Percentiles rank a stretch among this genome's conserved stretches.
Conservation (phyloP, 1,140 invertebrate genomes). For the Anoplophora glabripennis region DNA sequence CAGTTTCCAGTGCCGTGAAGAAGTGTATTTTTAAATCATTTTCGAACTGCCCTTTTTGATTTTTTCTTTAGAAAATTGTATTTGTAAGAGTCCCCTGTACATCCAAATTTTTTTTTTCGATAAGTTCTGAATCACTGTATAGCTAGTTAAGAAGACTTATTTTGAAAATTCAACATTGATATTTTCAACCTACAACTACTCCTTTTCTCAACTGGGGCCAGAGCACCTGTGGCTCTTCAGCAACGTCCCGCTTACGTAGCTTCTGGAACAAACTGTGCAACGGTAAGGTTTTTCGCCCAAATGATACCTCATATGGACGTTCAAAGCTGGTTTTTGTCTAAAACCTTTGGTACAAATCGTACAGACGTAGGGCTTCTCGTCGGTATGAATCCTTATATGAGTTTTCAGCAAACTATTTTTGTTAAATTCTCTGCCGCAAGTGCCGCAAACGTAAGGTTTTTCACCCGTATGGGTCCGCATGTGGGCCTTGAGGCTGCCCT, state of each 20-base stretch:
- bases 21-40: too few species aligned
- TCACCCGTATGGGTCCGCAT: constrained; percentile 27
- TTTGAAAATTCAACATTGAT: too few species aligned
- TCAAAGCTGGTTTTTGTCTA: constrained; percentile 12
- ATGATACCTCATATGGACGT: constrained; percentile 60
- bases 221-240: constrained; percentile 20
- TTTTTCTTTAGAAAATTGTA: too few species aligned
- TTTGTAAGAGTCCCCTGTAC: too few species aligned
- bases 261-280: constrained; percentile 37
- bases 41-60: too few species aligned
- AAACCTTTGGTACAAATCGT: constrained; percentile 51
- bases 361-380: constrained; percentile 45
- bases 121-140: too few species aligned
- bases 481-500: constrained; percentile 39
- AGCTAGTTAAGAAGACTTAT: too few species aligned
- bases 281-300: constrained; percentile 60
- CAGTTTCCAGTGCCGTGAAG: too few species aligned
- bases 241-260: constrained; percentile 36
- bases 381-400: constrained; percentile 18
- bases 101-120: too few species aligned
- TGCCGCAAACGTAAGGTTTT: constrained; percentile 10
- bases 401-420: constrained; percentile 25
- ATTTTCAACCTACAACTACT: neutral
- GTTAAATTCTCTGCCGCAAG: constrained; percentile 25
- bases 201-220: neutral